phyloP scores from a whole-genome alignment of 2,888 invertebrate species.

The Phaonia tiefii region DNA sequence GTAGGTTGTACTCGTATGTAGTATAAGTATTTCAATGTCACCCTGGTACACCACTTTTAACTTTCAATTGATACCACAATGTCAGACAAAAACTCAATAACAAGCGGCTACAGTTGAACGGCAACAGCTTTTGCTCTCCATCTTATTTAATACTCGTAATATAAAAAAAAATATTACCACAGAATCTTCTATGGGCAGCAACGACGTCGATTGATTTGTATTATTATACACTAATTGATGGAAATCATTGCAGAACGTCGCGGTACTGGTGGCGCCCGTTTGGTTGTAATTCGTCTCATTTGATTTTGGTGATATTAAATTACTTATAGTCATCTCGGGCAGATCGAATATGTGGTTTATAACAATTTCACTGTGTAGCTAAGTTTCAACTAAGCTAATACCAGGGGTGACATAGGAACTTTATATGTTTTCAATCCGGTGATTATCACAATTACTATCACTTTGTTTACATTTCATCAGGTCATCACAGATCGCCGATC shows the following conservation, averaged over 20 bases:
- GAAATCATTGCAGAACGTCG: not conserved
- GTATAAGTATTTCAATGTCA: slow-evolving; percentile 36
- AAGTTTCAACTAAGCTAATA: slow-evolving; percentile 22
- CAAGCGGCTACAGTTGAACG: not conserved
- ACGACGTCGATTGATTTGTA: not conserved
- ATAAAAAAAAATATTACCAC: slow-evolving; percentile 1
- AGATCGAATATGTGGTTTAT: not conserved
- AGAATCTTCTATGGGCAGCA: not conserved
- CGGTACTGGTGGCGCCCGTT: slow-evolving; percentile 41
- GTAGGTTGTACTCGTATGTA: slow-evolving; percentile 6
- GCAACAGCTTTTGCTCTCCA: not conserved
- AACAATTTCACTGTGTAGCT: slow-evolving; percentile 28
- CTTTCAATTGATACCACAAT: slow-evolving; percentile 47
- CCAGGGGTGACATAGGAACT: not conserved
- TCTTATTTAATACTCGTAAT: no score
- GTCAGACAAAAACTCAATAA: slow-evolving; percentile 31
- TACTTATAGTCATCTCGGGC: slow-evolving; percentile 27
- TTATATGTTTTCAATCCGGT: not conserved
- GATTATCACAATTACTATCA: no score
- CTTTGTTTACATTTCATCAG: slow-evolving; percentile 24
- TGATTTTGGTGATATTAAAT: slow-evolving; percentile 20
- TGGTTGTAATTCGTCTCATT: slow-evolving; percentile 9
- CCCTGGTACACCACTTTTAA: slow-evolving; percentile 27
- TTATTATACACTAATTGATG: slow-evolving; percentile 25
- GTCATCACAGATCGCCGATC: slow-evolving; percentile 11